Evolutionary conservation across 2,888 invertebrate species (phyloP), one percentile per base, ranked within the genome.

Genomic region (Oscheius sp.): DNA sequence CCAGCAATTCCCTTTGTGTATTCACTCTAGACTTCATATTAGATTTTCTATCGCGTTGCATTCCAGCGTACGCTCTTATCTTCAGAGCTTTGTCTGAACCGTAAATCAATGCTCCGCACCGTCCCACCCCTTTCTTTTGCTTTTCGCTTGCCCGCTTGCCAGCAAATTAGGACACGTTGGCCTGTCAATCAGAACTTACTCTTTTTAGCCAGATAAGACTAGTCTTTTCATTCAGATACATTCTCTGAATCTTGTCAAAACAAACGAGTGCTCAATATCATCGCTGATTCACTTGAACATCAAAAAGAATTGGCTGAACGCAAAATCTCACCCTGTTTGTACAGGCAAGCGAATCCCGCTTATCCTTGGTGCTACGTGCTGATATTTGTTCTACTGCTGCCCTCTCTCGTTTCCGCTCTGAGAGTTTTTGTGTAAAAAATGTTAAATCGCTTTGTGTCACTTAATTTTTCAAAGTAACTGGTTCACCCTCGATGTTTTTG

Each of bases 101-200:
- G 27, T 27, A 27, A 27, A 29, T 52, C 50, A 12, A 29, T 52
- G n/a, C 27, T n/a, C 20, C 48, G 12, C n/a, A 23, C 23, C 12
- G 20, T 10, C 15, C 50, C 27, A n/a, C 20, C 31, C 33, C 34
- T 31, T n/a, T 27, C 31, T 31, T 34, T 55, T 31, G 23, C n/a
- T 55, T 17, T 37, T 37, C 37, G 37, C 15, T 37, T 37, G 37
- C 15, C 15, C 37, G 37, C 37, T 37, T 37, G 8, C 37, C 8
- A 37, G 8, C 37, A n/a, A n/a, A 45, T n/a, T 15, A 29, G 8
- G 42, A 42, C 61, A 61, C 61, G 61, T 61, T 27, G 61, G 42
- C 61, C 61, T 61, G 61, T 61, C 61, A 42, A 45, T 61, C 61
- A 61, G n/a, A 45, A 61, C 42, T 45, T 45, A 61, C 45, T 45